These are phyloP conservation scores for Toxostoma redivivum DNA, from an alignment of 2,113 vertebrate species.

Conservation along the genomic window DNA sequence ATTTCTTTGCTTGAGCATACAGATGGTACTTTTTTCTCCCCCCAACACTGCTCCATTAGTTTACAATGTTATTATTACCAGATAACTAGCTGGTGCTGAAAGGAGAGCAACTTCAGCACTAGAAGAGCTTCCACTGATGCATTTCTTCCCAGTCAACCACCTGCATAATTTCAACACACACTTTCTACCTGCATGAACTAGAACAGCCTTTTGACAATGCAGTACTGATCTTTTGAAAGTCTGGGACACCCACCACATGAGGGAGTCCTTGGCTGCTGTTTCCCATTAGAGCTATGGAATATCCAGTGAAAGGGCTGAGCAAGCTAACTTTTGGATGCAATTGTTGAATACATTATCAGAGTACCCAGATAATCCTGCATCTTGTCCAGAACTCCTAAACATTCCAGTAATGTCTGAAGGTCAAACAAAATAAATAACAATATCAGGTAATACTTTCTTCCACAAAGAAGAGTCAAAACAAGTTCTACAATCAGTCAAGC, in stretches of 20 bases:
- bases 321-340: background rate
- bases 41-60: too few species aligned
- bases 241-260: conserved; percentile 7
- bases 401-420: background rate
- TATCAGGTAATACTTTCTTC: background rate
- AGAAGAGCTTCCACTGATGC: background rate
- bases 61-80: background rate
- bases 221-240: background rate
- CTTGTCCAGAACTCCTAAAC: background rate
- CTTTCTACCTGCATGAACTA: fast-evolving
- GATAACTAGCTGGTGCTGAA: background rate
- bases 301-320: background rate
- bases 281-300: background rate
- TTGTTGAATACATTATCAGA: background rate
- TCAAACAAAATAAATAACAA: background rate
- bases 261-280: conserved; percentile 30
- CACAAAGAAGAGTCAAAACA: background rate
- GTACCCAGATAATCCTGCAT: background rate
- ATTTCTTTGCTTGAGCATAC: background rate
- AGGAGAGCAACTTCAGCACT: fast-evolving
- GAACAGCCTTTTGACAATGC: fast-evolving
- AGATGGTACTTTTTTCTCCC: background rate
- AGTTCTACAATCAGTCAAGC: background rate
- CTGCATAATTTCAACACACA: background rate
- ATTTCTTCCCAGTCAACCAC: background rate